These are phyloP conservation scores for Paguma larvata DNA, from an alignment of 2,797 vertebrate genomes.

Conservation along the genomic window DNA sequence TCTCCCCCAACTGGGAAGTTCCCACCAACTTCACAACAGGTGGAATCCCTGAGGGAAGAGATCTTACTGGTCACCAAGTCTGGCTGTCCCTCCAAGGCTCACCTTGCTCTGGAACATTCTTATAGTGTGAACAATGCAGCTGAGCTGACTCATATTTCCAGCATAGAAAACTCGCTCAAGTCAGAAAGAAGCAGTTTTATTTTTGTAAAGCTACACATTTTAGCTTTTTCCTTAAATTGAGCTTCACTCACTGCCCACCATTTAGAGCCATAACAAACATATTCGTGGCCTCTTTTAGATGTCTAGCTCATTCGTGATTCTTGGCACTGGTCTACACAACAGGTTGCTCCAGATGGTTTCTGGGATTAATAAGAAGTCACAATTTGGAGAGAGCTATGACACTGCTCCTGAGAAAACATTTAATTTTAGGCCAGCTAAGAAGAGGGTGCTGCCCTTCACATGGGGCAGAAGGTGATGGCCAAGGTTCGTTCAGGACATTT, in stretches of 20 bases:
- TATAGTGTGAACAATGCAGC: background rate
- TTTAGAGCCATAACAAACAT: background rate
- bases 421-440: background rate
- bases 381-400: background rate
- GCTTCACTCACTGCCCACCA: background rate
- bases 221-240: background rate
- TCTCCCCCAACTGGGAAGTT: background rate
- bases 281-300: background rate
- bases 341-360: background rate
- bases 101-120: background rate
- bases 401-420: background rate
- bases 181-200: background rate
- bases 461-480: background rate
- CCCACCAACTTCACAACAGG: fast-evolving
- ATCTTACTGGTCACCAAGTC: background rate
- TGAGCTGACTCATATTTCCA: background rate
- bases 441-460: background rate
- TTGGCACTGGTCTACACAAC: background rate
- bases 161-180: background rate
- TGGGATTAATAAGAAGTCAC: background rate
- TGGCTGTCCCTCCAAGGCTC: background rate
- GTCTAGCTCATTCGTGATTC: background rate
- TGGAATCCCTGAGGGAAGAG: background rate
- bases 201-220: background rate
- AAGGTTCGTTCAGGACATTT: background rate